Evolutionary conservation across 2,888 invertebrate species (phyloP).

Genomic region (Synergus gifuensis): DNA sequence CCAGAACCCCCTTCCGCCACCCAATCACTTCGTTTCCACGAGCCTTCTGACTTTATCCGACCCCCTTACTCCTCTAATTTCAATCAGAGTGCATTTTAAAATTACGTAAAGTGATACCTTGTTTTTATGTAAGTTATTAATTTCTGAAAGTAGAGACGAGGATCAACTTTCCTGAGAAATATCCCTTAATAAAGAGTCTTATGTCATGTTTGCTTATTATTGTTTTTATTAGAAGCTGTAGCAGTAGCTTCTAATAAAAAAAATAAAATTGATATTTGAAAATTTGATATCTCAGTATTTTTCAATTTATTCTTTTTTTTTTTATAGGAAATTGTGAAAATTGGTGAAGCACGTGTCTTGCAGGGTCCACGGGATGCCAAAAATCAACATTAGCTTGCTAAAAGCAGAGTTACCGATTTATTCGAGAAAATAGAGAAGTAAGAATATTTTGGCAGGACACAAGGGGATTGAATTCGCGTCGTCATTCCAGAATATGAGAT

Average conservation of each 20-base stretch:
- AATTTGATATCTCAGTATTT: too few relatives aligned
- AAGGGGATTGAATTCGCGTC: constrained; percentile 67
- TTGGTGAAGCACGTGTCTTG: background rate
- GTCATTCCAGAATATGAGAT: constrained; percentile 75
- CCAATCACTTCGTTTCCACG: background rate
- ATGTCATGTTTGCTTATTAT: constrained; percentile 17
- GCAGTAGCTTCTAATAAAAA: too few relatives aligned
- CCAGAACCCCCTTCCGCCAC: background rate
- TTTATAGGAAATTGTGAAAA: background rate
- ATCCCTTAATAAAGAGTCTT: background rate
- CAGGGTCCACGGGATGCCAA: background rate
- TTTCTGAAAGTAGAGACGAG: constrained; percentile 3
- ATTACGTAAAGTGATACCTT: constrained; percentile 34
- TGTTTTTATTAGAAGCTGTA: background rate
- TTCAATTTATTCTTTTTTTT: too few relatives aligned
- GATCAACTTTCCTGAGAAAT: constrained; percentile 18
- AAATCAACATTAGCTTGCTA: constrained; percentile 38
- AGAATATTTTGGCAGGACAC: constrained; percentile 52
- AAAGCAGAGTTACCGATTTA: constrained; percentile 39
- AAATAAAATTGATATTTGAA: too few relatives aligned
- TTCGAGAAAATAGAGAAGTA: constrained; percentile 42
- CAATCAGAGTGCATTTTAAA: constrained; percentile 36
- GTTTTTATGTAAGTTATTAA: constrained; percentile 25
- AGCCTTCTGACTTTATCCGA: constrained; percentile 15
- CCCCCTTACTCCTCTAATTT: constrained; percentile 26